Evolutionary conservation across 2,888 invertebrate species (phyloP).

Genomic region (Watsonalla binaria): DNA sequence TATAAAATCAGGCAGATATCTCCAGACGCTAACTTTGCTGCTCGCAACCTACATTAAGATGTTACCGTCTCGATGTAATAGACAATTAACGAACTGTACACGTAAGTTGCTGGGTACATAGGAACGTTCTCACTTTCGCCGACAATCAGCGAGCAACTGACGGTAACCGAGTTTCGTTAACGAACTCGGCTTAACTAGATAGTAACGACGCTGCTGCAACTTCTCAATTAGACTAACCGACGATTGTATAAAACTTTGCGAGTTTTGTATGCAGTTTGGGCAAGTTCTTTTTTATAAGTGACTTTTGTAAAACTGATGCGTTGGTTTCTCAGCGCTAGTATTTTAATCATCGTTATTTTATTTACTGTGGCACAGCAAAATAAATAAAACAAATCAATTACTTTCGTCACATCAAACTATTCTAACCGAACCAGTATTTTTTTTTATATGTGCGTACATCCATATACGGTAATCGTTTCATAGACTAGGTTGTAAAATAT

Average conservation of each 20-base stretch:
- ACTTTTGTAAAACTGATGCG: background rate
- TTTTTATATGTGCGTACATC: too few species aligned
- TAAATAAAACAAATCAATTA: too few species aligned
- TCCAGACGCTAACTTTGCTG: too few species aligned
- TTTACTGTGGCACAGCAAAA: too few species aligned
- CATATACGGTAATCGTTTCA: too few species aligned
- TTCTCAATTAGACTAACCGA: slow-evolving; percentile 60
- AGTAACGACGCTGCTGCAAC: slow-evolving; percentile 57
- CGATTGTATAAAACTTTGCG: slow-evolving; percentile 43
- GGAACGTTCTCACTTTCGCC: slow-evolving; percentile 49
- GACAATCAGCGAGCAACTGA: slow-evolving; percentile 58
- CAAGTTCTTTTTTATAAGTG: slow-evolving; percentile 3
- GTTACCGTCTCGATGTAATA: background rate
- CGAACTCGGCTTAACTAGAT: slow-evolving; percentile 64
- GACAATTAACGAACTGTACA: background rate
- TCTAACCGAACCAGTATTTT: too few species aligned
- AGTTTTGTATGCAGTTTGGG: slow-evolving; percentile 14
- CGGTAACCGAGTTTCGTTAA: slow-evolving; percentile 63
- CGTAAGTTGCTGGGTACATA: slow-evolving; percentile 5
- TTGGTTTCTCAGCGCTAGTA: too few species aligned
- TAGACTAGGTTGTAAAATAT: too few species aligned
- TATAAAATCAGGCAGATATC: too few species aligned
- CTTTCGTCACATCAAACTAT: too few species aligned
- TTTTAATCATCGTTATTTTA: too few species aligned
- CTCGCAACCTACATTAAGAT: background rate